Conservation (phyloP, 2,113 vertebrate genomes). For the Elaphurus davidianus region DNA sequence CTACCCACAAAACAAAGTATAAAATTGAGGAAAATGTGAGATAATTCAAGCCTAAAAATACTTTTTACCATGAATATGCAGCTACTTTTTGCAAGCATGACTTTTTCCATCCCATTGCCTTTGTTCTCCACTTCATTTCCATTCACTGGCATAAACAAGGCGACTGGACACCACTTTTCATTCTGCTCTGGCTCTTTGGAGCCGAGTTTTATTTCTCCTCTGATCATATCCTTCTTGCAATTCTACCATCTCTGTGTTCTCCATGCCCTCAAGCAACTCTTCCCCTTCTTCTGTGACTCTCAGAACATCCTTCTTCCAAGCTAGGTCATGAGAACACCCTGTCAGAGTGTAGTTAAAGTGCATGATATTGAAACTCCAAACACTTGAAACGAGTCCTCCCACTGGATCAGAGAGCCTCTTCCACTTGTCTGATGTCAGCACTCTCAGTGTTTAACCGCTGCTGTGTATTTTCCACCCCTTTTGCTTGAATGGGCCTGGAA, state of each 20-base stretch:
- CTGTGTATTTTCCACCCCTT: slow-evolving; percentile 59
- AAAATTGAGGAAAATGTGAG: neutral
- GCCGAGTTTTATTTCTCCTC: neutral
- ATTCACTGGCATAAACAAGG: neutral
- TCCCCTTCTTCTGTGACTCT: neutral
- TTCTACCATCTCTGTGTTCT: neutral
- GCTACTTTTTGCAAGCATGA: neutral
- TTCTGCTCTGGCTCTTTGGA: neutral
- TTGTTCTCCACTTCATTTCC: neutral
- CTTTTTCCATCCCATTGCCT: neutral
- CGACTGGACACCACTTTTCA: neutral
- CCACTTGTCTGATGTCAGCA: neutral
- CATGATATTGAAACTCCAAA: neutral
- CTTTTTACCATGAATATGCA: neutral
- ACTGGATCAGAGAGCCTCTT: neutral
- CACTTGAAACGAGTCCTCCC: neutral
- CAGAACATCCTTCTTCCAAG: neutral
- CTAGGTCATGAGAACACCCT: neutral
- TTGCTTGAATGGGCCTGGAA: slow-evolving; percentile 50
- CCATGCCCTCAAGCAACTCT: neutral
- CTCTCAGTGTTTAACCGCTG: neutral
- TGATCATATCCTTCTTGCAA: neutral
- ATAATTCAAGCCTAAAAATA: neutral
- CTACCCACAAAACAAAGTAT: neutral
- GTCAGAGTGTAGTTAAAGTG: neutral